These are phyloP conservation scores for Botia kubotai DNA, from an alignment of 2,797 vertebrate species.

Conservation along the genomic window DNA sequence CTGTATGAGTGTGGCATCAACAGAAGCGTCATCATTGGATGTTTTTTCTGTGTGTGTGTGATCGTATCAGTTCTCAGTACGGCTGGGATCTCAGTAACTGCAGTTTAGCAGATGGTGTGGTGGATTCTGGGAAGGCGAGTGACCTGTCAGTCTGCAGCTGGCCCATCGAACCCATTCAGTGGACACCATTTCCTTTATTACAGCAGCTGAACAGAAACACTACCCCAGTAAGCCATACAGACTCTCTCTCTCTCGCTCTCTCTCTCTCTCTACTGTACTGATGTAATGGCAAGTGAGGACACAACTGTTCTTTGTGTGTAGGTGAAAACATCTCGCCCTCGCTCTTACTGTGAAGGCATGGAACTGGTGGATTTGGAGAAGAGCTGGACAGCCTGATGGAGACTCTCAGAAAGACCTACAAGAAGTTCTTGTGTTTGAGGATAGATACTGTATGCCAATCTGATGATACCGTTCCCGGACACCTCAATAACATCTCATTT, in stretches of 20 bases:
- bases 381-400: conserved; percentile 86
- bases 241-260: conserved; percentile 6
- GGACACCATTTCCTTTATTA: conserved; percentile 87
- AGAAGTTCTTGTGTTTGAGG: conserved; percentile 5
- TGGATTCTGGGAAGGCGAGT: conserved; percentile 90
- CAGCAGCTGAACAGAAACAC: conserved; percentile 80
- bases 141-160: conserved; percentile 90
- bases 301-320: conserved; percentile 59
- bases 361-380: conserved; percentile 85
- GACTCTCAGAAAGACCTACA: neutral
- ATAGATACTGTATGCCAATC: neutral
- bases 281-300: conserved; percentile 17
- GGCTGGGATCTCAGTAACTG: conserved; percentile 83
- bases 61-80: conserved; percentile 77
- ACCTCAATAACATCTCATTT: neutral
- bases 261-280: neutral
- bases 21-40: neutral
- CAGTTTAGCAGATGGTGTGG: conserved; percentile 84
- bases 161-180: conserved; percentile 87
- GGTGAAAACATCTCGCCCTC: conserved; percentile 78
- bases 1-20: neutral
- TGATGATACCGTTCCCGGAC: neutral
- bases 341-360: conserved; percentile 86
- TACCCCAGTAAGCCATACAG: conserved; percentile 41
- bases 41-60: conserved; percentile 41